phyloP scores from a whole-genome alignment of 2,113 vertebrate species.

The Coptodon rendalli region DNA sequence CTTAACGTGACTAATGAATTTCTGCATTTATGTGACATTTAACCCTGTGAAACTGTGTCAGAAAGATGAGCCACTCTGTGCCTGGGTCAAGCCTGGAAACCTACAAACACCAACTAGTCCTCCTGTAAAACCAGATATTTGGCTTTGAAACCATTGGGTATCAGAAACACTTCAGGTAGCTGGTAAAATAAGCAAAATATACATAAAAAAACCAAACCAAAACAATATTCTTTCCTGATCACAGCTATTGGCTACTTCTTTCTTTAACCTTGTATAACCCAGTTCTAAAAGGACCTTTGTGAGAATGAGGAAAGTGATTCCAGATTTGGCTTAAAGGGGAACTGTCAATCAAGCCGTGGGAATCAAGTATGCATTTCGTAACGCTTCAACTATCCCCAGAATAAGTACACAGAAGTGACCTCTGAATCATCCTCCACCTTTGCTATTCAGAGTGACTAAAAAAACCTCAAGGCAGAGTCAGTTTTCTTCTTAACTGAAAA shows the following conservation, averaged over 20 bases:
- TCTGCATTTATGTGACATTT: conserved; percentile 11
- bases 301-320: conserved; percentile 50
- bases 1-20: conserved; percentile 28
- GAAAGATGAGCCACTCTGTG: not conserved
- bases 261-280: conserved; percentile 37
- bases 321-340: conserved; percentile 56
- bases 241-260: not conserved
- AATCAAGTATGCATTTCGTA: conserved; percentile 7
- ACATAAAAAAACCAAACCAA: not conserved
- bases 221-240: not conserved
- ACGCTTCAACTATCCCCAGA: not conserved
- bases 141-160: not conserved
- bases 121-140: not conserved
- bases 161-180: not conserved
- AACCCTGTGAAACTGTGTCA: not conserved
- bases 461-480: not conserved
- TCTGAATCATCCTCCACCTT: not conserved
- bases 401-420: not conserved
- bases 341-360: conserved; percentile 51
- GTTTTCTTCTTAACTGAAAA: not conserved
- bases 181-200: not conserved
- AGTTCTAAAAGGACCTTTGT: conserved; percentile 27
- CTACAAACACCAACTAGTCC: not conserved
- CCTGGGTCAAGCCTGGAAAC: not conserved
- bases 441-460: not conserved